A percentile compares a stretch with the other conserved stretches of the same genome.
Evolutionary conservation across 2,888 invertebrate genomes (phyloP).

Genomic region (Scaptomyza reducta): DNA sequence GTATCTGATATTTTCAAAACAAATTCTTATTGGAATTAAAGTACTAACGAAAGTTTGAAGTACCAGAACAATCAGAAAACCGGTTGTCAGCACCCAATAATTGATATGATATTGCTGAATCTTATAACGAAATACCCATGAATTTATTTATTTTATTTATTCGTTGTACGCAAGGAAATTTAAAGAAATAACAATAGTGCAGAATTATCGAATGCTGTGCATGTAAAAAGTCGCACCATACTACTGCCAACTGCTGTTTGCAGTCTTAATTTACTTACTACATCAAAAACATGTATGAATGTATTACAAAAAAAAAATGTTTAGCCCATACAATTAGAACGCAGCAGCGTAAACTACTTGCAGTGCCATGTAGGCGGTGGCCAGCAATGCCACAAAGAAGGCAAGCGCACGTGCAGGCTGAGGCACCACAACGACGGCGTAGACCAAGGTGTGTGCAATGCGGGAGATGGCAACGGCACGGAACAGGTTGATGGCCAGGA

Average conservation of each 20-base stretch:
- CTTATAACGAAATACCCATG: background rate
- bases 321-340: constrained; percentile 37
- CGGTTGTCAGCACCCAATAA: background rate
- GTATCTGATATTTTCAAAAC: background rate
- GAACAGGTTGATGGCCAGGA: constrained; percentile 85
- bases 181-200: background rate
- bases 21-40: background rate
- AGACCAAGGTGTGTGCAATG: constrained; percentile 86
- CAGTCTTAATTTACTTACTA: constrained; percentile 3
- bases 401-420: constrained; percentile 85
- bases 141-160: no score
- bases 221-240: background rate
- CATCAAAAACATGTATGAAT: constrained; percentile 1
- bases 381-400: constrained; percentile 83
- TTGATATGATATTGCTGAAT: background rate
- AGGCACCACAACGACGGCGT: constrained; percentile 85
- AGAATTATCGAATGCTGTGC: background rate
- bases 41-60: background rate
- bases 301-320: background rate
- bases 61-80: background rate
- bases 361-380: constrained; percentile 85
- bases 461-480: constrained; percentile 85
- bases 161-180: constrained; percentile 13
- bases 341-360: constrained; percentile 74
- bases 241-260: background rate